Percentiles rank a stretch among this genome's conserved stretches.
Conservation (phyloP, 2,888 invertebrate genomes). For the Agriopis marginaria region DNA sequence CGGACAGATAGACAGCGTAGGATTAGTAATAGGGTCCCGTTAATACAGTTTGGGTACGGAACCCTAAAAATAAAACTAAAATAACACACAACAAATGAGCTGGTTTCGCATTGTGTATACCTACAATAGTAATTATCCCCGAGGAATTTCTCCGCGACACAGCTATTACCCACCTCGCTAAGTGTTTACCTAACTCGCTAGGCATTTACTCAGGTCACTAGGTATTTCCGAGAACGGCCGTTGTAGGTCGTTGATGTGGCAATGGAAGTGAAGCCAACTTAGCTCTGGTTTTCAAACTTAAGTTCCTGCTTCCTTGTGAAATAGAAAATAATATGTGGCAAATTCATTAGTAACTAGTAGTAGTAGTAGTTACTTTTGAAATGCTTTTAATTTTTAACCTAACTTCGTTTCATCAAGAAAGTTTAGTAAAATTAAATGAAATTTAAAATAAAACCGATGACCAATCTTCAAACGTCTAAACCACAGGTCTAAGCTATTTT, state of each 20-base stretch:
- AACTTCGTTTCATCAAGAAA: too few relatives aligned
- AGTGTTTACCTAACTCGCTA: slow-evolving; percentile 5
- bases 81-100: too few relatives aligned
- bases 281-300: slow-evolving; percentile 7
- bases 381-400: too few relatives aligned
- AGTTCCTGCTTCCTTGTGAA: slow-evolving; percentile 1
- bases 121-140: not conserved
- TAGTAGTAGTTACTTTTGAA: not conserved
- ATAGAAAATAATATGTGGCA: slow-evolving; percentile 1
- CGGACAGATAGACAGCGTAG: too few relatives aligned
- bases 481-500: too few relatives aligned
- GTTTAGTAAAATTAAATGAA: too few relatives aligned
- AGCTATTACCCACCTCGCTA: slow-evolving; percentile 1
- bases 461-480: too few relatives aligned
- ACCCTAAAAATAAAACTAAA: not conserved
- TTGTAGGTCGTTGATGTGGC: slow-evolving; percentile 12
- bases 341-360: not conserved
- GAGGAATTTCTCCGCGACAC: slow-evolving; percentile 1
- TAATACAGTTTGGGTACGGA: too few relatives aligned
- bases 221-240: slow-evolving; percentile 6
- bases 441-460: too few relatives aligned
- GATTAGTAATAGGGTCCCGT: too few relatives aligned
- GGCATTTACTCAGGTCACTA: not conserved
- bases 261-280: slow-evolving; percentile 15
- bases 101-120: not conserved